Evolutionary conservation across 2,888 invertebrate genomes (phyloP), one percentile per base, ranked within the genome.

Genomic region (Drosophila macrospina): DNA sequence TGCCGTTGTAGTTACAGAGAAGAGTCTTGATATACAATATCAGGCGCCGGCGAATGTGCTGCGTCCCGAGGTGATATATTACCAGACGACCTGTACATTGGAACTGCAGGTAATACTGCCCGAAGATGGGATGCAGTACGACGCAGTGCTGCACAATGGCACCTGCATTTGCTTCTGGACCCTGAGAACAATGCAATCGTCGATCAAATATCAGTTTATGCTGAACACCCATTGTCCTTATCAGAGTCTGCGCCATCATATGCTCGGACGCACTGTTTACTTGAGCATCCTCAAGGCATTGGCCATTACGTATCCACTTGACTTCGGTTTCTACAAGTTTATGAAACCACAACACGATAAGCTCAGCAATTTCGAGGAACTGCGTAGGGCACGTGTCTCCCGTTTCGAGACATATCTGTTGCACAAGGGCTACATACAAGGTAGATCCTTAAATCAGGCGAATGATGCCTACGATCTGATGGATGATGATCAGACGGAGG

Each of bases 201-300:
- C 15, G 28, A 32, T 37, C 3, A 16, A 2, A 4, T 59, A 73
- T 56, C 76, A 70, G 11, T 85, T 82, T 24, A 24, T 28, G 2
- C 0, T 82, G 13, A 65, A 69, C 10, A 47, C 70, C 0, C 55
- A 51, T 1, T 45, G 68, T 5, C 41, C 56, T 1, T 69, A 51
- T 24, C 10, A 10, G 4, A 5, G 15, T 1, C 51, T 81, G 0
- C 20, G 5, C 0, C 66, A 83, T 51, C 44, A 45, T 13, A 36
- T 24, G 47, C 52, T 48, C 3, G 81, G 81, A 4, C 86, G 81
- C 2, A 80, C 84, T 0, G 67, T 81, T 0, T 81, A 81, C 16
- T 5, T 81, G 2, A 86, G 68, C 30, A 16, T 79, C 0, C 24
- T 37, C 4, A 81, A 81, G 42, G 11, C 42, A 5, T 1, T 45